Evolutionary conservation across 53 echinoderm and acorn worm genomes (phyloP), one percentile per base, ranked within the genome.

Genomic region (Apostichopus leukothele): DNA sequence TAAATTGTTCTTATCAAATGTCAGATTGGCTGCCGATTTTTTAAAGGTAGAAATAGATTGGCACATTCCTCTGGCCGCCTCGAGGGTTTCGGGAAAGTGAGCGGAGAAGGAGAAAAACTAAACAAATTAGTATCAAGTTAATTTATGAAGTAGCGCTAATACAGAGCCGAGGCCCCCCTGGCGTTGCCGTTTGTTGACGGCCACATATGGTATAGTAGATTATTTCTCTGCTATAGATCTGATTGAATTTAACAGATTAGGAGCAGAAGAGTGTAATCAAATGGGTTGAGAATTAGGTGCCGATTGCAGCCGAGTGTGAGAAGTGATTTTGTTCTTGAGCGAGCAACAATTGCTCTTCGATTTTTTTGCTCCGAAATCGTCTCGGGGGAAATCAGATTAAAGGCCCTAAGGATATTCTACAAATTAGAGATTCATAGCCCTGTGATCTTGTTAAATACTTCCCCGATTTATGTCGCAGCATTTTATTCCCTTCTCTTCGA

Each of bases 341-440:
- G 81, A 81, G 81, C 81, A 81, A 81, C 81, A 81, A 81, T 81
- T 81, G 81, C 81, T 81, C 81, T 81, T 81, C 81, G 22, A 81
- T 52, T 81, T 71, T 71, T 71, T 59, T 19, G 22, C 59, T 57
- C 81, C 55, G 81, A 81, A 81, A 20, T 57, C 3, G 81, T 81
- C 81, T 81, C 81, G 16, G 54, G 81, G 81, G 81, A 81, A 81
- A 81, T 81, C 81, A 81, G 81, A 81, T 81, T 81, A 81, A 81
- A 81, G 81, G 81, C 81, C 86, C 86, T 14, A 23, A 66, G 71
- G 86, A 86, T 71, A 86, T 86, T 66, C 86, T 51, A 71, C 86
- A 67, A 86, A 86, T 86, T 86, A 86, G 61, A 86, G 86, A 86
- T 86, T 86, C 86, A 86, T 86, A 68, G 71, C 86, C 71, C 86